Evolutionary conservation across 2,888 invertebrate genomes (phyloP).

Genomic region (Emmelina monodactyla): DNA sequence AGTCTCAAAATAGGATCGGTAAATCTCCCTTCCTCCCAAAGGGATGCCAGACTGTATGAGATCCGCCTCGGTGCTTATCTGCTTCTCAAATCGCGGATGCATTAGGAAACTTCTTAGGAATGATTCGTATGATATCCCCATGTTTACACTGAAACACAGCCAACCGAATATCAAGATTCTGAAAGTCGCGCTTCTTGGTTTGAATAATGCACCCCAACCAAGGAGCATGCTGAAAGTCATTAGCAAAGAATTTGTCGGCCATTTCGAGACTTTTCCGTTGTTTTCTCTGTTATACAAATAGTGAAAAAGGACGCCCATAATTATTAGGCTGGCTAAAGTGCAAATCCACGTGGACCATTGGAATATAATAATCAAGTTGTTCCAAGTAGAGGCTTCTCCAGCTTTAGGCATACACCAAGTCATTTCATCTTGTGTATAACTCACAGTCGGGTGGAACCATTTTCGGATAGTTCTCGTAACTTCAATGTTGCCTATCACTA

Average conservation of each 20-base stretch:
- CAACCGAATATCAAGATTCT: conserved; percentile 51
- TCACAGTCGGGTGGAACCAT: conserved; percentile 53
- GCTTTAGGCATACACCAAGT: conserved; percentile 56
- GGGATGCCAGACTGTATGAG: conserved; percentile 47
- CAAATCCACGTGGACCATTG: conserved; percentile 55
- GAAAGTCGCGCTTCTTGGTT: conserved; percentile 44
- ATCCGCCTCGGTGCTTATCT: conserved; percentile 52
- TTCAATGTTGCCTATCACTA: conserved; percentile 56
- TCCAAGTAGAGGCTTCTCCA: conserved; percentile 47
- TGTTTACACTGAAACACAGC: conserved; percentile 57
- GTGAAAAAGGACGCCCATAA: conserved; percentile 47
- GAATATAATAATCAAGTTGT: conserved; percentile 54
- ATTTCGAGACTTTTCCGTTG: conserved; percentile 33
- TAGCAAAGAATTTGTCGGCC: conserved; percentile 53
- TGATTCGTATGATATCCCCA: conserved; percentile 58
- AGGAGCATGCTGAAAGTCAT: conserved; percentile 55
- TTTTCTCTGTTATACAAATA: conserved; percentile 41
- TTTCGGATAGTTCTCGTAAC: conserved; percentile 46
- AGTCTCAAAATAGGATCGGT: conserved; percentile 56
- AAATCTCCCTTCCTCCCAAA: conserved; percentile 56
- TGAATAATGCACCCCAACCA: conserved; percentile 49
- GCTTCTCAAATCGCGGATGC: conserved; percentile 59
- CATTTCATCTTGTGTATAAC: conserved; percentile 59
- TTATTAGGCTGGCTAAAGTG: conserved; percentile 35
- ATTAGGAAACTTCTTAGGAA: conserved; percentile 59